Conservation (phyloP, 2,797 vertebrate species). For the Amphiprion clarkii region DNA sequence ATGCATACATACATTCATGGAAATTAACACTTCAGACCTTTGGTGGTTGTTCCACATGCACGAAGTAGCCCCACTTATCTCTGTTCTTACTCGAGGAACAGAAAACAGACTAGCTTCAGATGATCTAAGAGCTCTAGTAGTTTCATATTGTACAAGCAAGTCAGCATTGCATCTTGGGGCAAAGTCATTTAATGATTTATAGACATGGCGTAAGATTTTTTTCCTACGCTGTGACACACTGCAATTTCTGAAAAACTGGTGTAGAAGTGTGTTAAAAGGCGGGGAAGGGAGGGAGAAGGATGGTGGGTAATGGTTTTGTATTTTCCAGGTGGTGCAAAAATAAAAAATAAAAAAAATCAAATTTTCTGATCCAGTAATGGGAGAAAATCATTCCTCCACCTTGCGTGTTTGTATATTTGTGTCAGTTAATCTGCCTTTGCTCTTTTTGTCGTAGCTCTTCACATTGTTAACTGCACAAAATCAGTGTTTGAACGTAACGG, state of each 20-base stretch:
- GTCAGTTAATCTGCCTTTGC: constrained; percentile 55
- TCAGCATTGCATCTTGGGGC: constrained; percentile 54
- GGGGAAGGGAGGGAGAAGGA: not conserved
- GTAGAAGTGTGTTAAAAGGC: constrained; percentile 9
- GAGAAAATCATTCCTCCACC: constrained; percentile 49
- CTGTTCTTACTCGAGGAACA: constrained; percentile 37
- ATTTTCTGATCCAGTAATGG: constrained; percentile 54
- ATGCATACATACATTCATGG: not conserved
- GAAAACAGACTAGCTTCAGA: constrained; percentile 50
- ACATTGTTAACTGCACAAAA: constrained; percentile 61
- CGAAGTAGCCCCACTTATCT: constrained; percentile 32
- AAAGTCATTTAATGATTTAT: constrained; percentile 73
- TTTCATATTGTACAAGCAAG: constrained; percentile 61
- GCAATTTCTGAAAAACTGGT: constrained; percentile 6
- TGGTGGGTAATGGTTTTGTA: constrained; percentile 36
- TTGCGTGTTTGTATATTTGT: constrained; percentile 43
- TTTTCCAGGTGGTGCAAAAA: constrained; percentile 38
- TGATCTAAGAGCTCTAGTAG: constrained; percentile 59
- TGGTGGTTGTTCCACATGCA: constrained; percentile 40
- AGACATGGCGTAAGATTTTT: constrained; percentile 41
- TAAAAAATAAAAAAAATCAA: constrained; percentile 46
- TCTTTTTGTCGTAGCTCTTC: constrained; percentile 51
- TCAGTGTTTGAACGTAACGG: constrained; percentile 56
- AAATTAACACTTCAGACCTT: constrained; percentile 26
- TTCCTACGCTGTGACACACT: constrained; percentile 36